phyloP scores from a whole-genome alignment of 2,888 invertebrate species.

The Catocala sponsa region DNA sequence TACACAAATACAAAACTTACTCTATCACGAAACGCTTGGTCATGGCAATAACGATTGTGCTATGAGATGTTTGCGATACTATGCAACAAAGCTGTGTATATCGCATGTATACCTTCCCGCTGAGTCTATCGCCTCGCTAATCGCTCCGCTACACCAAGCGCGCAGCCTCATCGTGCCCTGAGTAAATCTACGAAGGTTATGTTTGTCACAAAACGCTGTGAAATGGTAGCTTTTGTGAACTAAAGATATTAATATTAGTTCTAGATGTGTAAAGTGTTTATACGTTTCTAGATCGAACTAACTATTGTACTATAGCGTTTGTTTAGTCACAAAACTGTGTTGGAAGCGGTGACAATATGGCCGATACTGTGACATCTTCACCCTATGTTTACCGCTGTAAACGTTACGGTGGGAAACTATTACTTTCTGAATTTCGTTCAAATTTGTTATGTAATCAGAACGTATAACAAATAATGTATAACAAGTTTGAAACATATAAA shows the following conservation, averaged over 20 bases:
- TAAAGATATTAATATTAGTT: conserved; percentile 36
- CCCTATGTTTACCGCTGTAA: conserved; percentile 38
- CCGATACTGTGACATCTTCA: conserved; percentile 7
- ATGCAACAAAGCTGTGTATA: too few relatives aligned
- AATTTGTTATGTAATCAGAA: neutral
- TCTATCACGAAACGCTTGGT: too few relatives aligned
- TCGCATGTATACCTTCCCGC: too few relatives aligned
- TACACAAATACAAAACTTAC: too few relatives aligned
- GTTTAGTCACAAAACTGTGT: conserved; percentile 37
- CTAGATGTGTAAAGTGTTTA: conserved; percentile 43
- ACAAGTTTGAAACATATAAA: too few relatives aligned
- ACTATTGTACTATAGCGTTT: conserved; percentile 28
- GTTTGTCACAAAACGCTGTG: conserved; percentile 51
- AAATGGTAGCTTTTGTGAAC: conserved; percentile 43
- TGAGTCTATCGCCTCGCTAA: neutral
- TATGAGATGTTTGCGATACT: too few relatives aligned
- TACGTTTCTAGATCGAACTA: conserved; percentile 39
- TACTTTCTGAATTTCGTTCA: neutral
- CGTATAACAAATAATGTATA: neutral
- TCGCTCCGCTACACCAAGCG: conserved; percentile 2
- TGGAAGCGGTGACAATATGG: conserved; percentile 19
- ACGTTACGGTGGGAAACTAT: conserved; percentile 22
- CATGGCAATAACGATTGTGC: too few relatives aligned
- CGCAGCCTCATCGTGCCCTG: conserved; percentile 25
- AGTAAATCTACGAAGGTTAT: conserved; percentile 24